Conservation (phyloP, 2,888 invertebrate genomes). For the Lymantria dispar region DNA sequence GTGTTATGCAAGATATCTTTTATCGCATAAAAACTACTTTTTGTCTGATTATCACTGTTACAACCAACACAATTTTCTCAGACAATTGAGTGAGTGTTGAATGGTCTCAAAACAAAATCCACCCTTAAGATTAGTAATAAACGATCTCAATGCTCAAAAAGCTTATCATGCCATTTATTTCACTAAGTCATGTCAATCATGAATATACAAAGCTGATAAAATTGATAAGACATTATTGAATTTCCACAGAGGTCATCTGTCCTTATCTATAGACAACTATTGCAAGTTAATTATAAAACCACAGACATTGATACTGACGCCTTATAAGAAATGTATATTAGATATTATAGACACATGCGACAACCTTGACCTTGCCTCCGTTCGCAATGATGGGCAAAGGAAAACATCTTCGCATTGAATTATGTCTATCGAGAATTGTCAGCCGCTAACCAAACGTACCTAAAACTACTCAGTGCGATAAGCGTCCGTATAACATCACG, state of each 20-base stretch:
- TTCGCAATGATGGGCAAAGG: conserved; percentile 21
- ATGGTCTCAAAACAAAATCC: too few relatives aligned
- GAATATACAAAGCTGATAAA: too few relatives aligned
- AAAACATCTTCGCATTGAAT: conserved; percentile 16
- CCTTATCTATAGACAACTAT: conserved; percentile 8
- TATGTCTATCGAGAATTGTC: conserved; percentile 9
- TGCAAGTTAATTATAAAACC: conserved; percentile 6
- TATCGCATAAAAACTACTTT: too few relatives aligned
- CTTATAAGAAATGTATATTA: conserved; percentile 5
- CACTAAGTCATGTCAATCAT: too few relatives aligned
- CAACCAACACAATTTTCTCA: too few relatives aligned
- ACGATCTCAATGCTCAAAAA: too few relatives aligned
- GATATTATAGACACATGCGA: conserved; percentile 20
- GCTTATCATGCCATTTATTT: too few relatives aligned
- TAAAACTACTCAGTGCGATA: conserved; percentile 10
- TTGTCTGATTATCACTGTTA: too few relatives aligned
- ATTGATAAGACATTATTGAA: not conserved
- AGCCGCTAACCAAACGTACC: conserved; percentile 9
- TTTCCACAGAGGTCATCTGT: conserved; percentile 8
- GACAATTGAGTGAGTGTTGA: too few relatives aligned
- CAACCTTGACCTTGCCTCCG: conserved; percentile 33
- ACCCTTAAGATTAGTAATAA: too few relatives aligned
- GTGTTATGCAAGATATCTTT: not conserved
- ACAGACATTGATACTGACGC: conserved; percentile 1
- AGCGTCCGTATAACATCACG: conserved; percentile 42